These are phyloP conservation scores for Ptilodon capucinus DNA, from an alignment of 2,888 invertebrate genomes.

Conservation along the genomic window DNA sequence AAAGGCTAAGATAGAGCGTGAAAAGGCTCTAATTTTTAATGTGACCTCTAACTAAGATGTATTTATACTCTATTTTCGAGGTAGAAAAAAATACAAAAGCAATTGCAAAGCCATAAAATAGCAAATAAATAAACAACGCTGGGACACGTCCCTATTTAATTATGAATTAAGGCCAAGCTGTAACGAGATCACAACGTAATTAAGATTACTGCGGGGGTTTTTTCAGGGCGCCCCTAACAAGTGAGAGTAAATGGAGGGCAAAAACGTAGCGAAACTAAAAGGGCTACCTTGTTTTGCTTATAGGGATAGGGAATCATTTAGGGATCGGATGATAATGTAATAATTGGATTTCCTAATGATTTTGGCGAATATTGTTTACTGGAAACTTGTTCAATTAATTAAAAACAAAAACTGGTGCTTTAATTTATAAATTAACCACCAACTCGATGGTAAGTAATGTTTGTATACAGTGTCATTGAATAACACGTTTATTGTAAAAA, in stretches of 20 bases:
- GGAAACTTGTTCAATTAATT: too few species aligned
- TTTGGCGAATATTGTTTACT: neutral
- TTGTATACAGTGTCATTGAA: too few species aligned
- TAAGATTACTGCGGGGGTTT: conserved; percentile 79
- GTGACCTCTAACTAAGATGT: too few species aligned
- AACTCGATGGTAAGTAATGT: too few species aligned
- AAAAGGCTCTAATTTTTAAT: neutral
- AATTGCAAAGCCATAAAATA: conserved; percentile 75
- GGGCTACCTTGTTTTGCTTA: conserved; percentile 47
- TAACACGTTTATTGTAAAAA: too few species aligned
- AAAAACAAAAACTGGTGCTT: too few species aligned
- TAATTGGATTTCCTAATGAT: conserved; percentile 4
- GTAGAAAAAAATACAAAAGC: conserved; percentile 54
- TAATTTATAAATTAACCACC: too few species aligned
- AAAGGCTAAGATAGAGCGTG: neutral
- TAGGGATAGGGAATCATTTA: conserved; percentile 25
- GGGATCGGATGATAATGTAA: conserved; percentile 15
- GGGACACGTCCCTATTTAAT: conserved; percentile 79
- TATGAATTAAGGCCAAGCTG: conserved; percentile 78
- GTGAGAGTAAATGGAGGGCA: conserved; percentile 66
- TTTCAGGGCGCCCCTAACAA: conserved; percentile 62
- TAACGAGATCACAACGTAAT: conserved; percentile 81
- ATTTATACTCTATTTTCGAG: conserved; percentile 40
- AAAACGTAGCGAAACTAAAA: conserved; percentile 55
- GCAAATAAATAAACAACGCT: conserved; percentile 73